Evolutionary conservation across 2,797 vertebrate species (phyloP), one percentile per base, ranked within the genome.

Genomic region (Danio albolineatus): DNA sequence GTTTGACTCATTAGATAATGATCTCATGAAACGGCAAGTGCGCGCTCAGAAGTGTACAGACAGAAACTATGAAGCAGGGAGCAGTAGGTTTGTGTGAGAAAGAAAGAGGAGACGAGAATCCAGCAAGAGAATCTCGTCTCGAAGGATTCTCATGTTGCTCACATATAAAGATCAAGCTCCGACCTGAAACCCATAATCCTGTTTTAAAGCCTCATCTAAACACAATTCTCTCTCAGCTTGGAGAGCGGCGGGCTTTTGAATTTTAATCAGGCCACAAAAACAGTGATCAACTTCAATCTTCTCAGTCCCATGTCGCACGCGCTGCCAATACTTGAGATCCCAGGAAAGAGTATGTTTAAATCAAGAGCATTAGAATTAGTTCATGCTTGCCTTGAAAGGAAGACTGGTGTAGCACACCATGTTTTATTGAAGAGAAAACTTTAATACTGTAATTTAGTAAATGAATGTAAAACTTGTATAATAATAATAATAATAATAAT

Each of bases 121-220:
- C 14, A 38, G n/a, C n/a, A 61, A 4, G 51, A 43, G 51, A 4
- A 71, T 71, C 19, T 56, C 1, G n/a, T 57, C 41, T 72, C 57
- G 36, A 46, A 74, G 73, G 79, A 76, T 79, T 73, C 66, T 51
- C 39, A 76, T 62, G 83, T 74, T 78, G 81, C 65, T 78, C 64
- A 78, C 67, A 82, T 61, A 74, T 70, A 82, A 48, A 49, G 76
- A 73, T 64, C 54, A 77, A 70, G 73, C 56, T 56, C 64, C 61
- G 57, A 73, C 61, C 60, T 4, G 4, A 69, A 76, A 72, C 57
- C 72, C 57, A 65, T 81, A 83, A 83, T 83, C 81, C 74, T 54
- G 56, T 76, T 85, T 81, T 73, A 83, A 83, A 65, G 17, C 43
- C 53, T 49, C 43, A 67, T 79, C 57, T 61, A 60, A 70, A 61